Evolutionary conservation across 1,140 invertebrate genomes (phyloP).

Genomic region (Formica exsecta): DNA sequence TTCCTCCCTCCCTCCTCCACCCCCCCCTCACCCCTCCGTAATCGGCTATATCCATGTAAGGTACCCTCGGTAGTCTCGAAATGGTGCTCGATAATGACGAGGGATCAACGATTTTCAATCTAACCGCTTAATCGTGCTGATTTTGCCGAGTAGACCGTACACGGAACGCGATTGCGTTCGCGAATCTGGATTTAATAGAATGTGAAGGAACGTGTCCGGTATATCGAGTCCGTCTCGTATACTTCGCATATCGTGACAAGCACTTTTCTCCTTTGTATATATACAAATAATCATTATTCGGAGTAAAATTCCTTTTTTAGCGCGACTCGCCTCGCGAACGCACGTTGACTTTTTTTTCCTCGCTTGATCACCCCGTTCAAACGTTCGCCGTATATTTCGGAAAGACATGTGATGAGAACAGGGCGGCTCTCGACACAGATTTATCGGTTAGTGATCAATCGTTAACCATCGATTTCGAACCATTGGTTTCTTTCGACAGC

Average conservation of each 20-base stretch:
- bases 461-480: slow-evolving; percentile 26
- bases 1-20: too few relatives aligned
- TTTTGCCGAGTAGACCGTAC: neutral
- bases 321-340: neutral
- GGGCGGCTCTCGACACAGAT: neutral
- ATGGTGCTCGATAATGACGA: slow-evolving; percentile 69
- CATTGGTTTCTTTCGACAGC: slow-evolving; percentile 8
- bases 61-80: slow-evolving; percentile 59
- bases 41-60: slow-evolving; percentile 62
- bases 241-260: slow-evolving; percentile 12
- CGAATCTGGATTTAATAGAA: slow-evolving; percentile 31
- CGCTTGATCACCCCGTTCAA: neutral
- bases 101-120: slow-evolving; percentile 59
- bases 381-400: neutral
- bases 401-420: neutral
- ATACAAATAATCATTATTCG: slow-evolving; percentile 10
- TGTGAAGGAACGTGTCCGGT: neutral
- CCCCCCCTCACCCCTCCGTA: neutral
- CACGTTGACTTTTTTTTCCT: neutral
- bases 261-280: slow-evolving; percentile 9
- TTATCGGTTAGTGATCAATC: neutral
- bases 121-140: slow-evolving; percentile 68
- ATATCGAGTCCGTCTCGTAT: neutral
- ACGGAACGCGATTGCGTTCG: slow-evolving; percentile 12
- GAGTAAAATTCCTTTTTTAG: slow-evolving; percentile 37